Conservation (phyloP, 2,113 vertebrate genomes). For the Psittacula cyanocephala region DNA sequence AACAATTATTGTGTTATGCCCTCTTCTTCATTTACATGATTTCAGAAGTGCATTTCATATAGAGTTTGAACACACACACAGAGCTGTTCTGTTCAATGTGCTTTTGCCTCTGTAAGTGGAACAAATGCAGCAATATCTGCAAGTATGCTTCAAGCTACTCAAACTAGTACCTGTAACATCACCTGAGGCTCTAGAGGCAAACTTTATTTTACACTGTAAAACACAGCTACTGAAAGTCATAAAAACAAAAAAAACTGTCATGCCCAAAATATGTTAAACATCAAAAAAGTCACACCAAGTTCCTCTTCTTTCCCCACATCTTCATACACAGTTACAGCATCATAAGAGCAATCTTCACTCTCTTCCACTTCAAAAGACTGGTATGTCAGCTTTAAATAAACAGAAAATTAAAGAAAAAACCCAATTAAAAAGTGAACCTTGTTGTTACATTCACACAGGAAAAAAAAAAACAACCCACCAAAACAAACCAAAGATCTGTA, state of each 20-base stretch:
- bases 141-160: background rate
- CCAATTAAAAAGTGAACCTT: background rate
- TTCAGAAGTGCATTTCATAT: background rate
- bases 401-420: background rate
- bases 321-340: conserved; percentile 75
- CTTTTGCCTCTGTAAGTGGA: background rate
- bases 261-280: background rate
- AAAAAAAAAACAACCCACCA: background rate
- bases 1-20: background rate
- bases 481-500: background rate
- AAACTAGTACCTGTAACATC: background rate
- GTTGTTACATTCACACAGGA: background rate
- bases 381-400: conserved; percentile 78
- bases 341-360: conserved; percentile 76
- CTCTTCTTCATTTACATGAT: background rate
- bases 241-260: background rate
- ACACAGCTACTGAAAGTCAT: background rate
- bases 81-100: background rate
- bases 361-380: conserved; percentile 81
- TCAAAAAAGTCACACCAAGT: conserved; percentile 69
- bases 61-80: background rate
- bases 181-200: background rate
- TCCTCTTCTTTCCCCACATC: conserved; percentile 73
- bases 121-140: background rate
- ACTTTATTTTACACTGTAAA: background rate